Percentiles rank a stretch among this genome's conserved stretches.
Conservation (phyloP, 2,797 vertebrate genomes). For the Triplophysa yarkandensis region DNA sequence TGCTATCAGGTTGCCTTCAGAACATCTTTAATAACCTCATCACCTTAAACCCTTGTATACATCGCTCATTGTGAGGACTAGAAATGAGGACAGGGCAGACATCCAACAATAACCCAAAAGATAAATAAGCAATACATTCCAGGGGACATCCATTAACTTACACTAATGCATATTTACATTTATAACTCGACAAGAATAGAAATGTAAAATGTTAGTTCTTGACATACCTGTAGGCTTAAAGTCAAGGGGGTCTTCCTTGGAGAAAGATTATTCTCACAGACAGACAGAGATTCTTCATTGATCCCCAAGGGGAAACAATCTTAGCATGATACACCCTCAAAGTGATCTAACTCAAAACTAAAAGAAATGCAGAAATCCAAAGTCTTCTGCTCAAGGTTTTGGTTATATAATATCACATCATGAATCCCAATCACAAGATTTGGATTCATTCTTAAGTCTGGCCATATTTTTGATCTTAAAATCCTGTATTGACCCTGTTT, state of each 20-base stretch:
- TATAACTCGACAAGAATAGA: too few species aligned
- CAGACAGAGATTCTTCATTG: neutral
- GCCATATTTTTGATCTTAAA: slow-evolving; percentile 8
- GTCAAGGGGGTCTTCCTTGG: neutral
- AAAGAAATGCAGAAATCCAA: too few species aligned
- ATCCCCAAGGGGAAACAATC: neutral
- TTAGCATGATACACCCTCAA: neutral
- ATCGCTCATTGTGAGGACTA: slow-evolving; percentile 1
- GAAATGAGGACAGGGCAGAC: slow-evolving; percentile 14
- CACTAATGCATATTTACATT: neutral
- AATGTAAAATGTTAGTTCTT: too few species aligned
- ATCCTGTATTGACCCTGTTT: slow-evolving; percentile 36
- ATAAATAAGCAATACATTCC: slow-evolving; percentile 36
- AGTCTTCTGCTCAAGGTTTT: neutral
- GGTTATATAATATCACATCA: neutral
- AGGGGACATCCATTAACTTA: slow-evolving; percentile 10
- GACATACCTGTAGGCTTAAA: neutral
- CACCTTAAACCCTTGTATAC: neutral
- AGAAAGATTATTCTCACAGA: slow-evolving; percentile 5
- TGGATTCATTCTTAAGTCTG: neutral
- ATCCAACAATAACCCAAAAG: slow-evolving; percentile 1
- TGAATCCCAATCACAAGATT: too few species aligned
- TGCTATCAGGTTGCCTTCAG: slow-evolving; percentile 11
- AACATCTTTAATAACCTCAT: slow-evolving; percentile 1
- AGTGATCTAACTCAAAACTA: neutral